phyloP scores from a whole-genome alignment of 30 jellyfish, hydroid and myxozoan genomes.

The Aurelia coerulea region DNA sequence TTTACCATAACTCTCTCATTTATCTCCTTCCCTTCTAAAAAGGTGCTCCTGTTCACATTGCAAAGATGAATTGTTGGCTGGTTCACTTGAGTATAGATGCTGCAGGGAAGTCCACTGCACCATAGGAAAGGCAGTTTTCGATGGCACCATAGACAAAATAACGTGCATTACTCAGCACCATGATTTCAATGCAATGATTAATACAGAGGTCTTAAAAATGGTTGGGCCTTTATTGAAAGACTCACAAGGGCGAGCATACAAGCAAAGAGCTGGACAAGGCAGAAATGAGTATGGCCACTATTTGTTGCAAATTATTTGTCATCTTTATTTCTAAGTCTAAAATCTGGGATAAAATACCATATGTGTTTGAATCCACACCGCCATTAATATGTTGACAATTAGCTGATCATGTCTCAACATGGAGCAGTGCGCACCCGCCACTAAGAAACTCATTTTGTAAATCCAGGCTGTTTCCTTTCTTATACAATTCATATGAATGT shows the following conservation, averaged over 20 bases:
- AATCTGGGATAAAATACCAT: background rate
- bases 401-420: background rate
- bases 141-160: constrained; percentile 39
- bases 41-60: constrained; percentile 42
- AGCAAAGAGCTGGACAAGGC: constrained; percentile 9
- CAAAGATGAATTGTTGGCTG: constrained; percentile 26
- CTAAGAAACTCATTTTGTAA: too few species aligned
- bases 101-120: constrained; percentile 43
- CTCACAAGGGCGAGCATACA: constrained; percentile 26
- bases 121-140: constrained; percentile 18
- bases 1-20: too few species aligned
- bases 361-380: background rate
- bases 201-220: constrained; percentile 19
- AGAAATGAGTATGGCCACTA: constrained; percentile 24
- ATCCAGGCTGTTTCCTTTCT: too few species aligned
- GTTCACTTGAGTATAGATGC: constrained; percentile 27
- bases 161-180: constrained; percentile 18
- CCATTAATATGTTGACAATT: background rate
- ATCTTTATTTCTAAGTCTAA: constrained; percentile 1
- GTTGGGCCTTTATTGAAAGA: constrained; percentile 37
- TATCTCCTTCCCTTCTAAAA: background rate
- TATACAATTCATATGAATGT: too few species aligned
- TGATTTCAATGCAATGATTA: background rate
- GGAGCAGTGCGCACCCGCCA: background rate
- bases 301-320: constrained; percentile 2